phyloP scores from a whole-genome alignment of 2,888 invertebrate genomes.

The Ferdinandea cuprea region DNA sequence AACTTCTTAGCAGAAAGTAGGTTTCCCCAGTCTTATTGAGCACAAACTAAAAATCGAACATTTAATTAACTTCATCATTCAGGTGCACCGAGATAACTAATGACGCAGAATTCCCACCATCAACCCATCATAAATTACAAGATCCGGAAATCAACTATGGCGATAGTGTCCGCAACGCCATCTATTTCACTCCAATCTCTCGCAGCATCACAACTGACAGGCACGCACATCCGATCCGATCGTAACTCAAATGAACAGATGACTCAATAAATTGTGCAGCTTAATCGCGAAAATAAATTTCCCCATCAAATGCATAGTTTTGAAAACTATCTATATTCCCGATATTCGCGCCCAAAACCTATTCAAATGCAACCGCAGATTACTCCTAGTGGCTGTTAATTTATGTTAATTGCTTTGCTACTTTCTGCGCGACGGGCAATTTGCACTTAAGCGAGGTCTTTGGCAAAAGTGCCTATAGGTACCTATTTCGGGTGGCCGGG shows the following conservation, averaged over 20 bases:
- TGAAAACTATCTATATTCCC: too few relatives aligned
- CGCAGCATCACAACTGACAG: slow-evolving; percentile 14
- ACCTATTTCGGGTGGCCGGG: slow-evolving; percentile 44
- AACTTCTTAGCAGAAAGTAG: too few relatives aligned
- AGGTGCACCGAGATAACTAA: too few relatives aligned
- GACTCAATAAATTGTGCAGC: slow-evolving; percentile 47
- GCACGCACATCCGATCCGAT: slow-evolving; percentile 44
- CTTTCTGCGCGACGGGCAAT: slow-evolving; percentile 64
- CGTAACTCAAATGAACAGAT: slow-evolving; percentile 41
- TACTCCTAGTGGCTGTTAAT: slow-evolving; percentile 64
- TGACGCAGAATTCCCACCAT: too few relatives aligned
- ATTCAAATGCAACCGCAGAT: slow-evolving; percentile 35
- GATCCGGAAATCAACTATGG: slow-evolving; percentile 51
- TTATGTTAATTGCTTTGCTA: slow-evolving; percentile 72
- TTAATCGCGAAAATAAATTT: slow-evolving; percentile 21
- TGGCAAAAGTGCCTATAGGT: slow-evolving; percentile 12
- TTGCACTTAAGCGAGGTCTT: slow-evolving; percentile 56
- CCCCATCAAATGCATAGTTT: slow-evolving; percentile 17
- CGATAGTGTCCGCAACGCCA: slow-evolving; percentile 59
- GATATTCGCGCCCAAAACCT: slow-evolving; percentile 4
- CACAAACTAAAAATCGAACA: too few relatives aligned
- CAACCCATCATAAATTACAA: slow-evolving; percentile 26
- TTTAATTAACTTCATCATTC: too few relatives aligned
- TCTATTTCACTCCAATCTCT: slow-evolving; percentile 68
- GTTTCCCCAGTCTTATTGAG: too few relatives aligned